A percentile compares a stretch with the other conserved stretches of the same genome.
Evolutionary conservation across 2,113 vertebrate species (phyloP).

Genomic region (Smithornis capensis): DNA sequence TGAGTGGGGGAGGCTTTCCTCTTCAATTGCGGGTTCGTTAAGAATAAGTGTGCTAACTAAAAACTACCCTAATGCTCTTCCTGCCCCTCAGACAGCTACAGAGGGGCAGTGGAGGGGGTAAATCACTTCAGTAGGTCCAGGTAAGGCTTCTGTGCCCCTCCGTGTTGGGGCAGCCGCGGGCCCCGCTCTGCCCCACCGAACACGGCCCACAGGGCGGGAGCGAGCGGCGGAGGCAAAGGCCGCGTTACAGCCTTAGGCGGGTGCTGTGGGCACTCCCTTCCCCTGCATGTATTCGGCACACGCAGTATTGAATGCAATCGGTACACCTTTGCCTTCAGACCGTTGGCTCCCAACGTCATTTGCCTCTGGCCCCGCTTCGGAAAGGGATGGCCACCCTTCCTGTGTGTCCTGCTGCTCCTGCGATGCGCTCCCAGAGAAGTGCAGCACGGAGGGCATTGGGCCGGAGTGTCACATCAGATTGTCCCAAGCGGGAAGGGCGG

Average conservation of each 20-base stretch:
- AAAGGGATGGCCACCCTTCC: neutral
- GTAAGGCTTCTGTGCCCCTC: neutral
- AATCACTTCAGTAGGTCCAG: neutral
- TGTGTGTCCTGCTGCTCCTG: neutral
- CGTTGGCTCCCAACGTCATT: rapidly evolving
- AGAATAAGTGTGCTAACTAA: neutral
- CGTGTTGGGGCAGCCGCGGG: neutral
- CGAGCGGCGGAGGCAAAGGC: neutral
- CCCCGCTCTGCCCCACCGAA: neutral
- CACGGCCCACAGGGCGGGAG: neutral
- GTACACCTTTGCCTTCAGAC: neutral
- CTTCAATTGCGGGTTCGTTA: neutral
- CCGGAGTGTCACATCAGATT: rapidly evolving
- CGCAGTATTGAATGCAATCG: rapidly evolving
- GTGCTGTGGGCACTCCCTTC: neutral
- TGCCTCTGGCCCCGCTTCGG: neutral
- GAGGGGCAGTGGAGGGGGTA: neutral
- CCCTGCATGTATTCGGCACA: neutral
- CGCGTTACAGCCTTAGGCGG: neutral
- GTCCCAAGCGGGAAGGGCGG: neutral
- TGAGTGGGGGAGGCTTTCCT: rapidly evolving
- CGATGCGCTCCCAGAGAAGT: rapidly evolving
- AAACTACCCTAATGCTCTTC: neutral
- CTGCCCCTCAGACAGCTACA: neutral
- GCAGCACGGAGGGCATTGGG: neutral